These are phyloP conservation scores for Acyrthosiphon pisum DNA, from an alignment of 1,140 invertebrate genomes.

Conservation along the genomic window DNA sequence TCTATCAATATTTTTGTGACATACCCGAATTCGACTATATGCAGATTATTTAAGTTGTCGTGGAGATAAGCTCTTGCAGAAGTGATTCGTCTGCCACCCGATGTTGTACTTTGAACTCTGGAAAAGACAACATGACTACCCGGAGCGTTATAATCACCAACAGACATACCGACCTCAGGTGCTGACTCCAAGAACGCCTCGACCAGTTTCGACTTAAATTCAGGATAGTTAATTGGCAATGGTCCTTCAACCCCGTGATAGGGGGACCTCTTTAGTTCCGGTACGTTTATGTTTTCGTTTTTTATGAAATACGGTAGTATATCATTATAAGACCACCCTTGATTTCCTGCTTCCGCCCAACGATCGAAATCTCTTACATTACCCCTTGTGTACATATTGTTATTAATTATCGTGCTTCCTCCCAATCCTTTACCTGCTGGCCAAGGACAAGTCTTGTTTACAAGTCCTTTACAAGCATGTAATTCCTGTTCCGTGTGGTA, in stretches of 20 bases:
- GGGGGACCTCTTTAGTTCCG: conserved; percentile 64
- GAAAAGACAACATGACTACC: conserved; percentile 66
- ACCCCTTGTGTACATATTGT: conserved; percentile 86
- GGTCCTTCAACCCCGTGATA: conserved; percentile 70
- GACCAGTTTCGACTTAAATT: conserved; percentile 65
- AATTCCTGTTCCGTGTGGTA: conserved; percentile 67
- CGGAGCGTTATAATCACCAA: conserved; percentile 74
- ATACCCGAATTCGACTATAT: conserved; percentile 67
- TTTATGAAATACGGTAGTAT: conserved; percentile 74
- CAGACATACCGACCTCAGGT: conserved; percentile 67
- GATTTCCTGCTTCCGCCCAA: conserved; percentile 74
- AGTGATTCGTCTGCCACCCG: conserved; percentile 67
- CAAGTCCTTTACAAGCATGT: conserved; percentile 67
- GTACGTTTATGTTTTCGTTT: conserved; percentile 68
- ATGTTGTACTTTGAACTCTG: conserved; percentile 63
- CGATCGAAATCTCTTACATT: conserved; percentile 78
- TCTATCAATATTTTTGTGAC: conserved; percentile 77
- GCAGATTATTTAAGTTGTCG: conserved; percentile 70
- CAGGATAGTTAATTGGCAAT: conserved; percentile 65
- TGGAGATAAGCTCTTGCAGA: conserved; percentile 68
- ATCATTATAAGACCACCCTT: conserved; percentile 73
- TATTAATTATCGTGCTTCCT: conserved; percentile 81
- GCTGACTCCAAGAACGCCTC: conserved; percentile 72
- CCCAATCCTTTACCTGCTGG: conserved; percentile 73
- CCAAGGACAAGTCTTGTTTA: conserved; percentile 67